Evolutionary conservation across 2,113 vertebrate genomes (phyloP).

Genomic region (Neodon shergylaensis): DNA sequence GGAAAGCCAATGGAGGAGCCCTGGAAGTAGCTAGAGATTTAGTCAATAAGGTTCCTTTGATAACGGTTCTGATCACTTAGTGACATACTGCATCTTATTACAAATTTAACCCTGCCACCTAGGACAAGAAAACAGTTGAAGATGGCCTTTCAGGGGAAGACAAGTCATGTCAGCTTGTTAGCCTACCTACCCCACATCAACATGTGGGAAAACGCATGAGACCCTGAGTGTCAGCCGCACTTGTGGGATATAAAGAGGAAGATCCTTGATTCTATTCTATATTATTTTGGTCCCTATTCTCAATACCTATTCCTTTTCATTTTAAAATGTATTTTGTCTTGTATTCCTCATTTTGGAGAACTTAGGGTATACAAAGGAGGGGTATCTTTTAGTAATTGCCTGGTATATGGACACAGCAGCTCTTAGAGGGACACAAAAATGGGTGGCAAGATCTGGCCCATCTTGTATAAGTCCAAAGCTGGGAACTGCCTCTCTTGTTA

Average conservation of each 20-base stretch:
- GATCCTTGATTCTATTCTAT: neutral
- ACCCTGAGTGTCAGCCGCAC: neutral
- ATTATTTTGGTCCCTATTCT: neutral
- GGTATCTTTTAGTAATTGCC: neutral
- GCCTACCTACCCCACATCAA: neutral
- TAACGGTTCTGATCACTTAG: neutral
- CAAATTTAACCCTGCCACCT: neutral
- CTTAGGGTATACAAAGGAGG: neutral
- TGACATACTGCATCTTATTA: neutral
- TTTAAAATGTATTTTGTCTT: neutral
- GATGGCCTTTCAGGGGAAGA: neutral
- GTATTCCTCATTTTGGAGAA: neutral
- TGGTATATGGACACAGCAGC: neutral
- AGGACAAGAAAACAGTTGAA: neutral
- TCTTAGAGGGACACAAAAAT: slow-evolving; percentile 5
- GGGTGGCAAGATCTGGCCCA: neutral
- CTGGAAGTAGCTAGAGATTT: neutral
- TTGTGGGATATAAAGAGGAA: neutral
- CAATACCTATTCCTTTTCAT: neutral
- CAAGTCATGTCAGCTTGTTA: neutral
- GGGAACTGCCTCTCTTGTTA: neutral
- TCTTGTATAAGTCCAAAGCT: neutral
- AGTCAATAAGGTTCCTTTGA: neutral
- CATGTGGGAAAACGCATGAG: neutral
- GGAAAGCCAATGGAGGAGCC: too few relatives aligned